A percentile compares a stretch with the other conserved stretches of the same genome.
Conservation (phyloP, 1,140 invertebrate genomes). For the Nylanderia fulva region DNA sequence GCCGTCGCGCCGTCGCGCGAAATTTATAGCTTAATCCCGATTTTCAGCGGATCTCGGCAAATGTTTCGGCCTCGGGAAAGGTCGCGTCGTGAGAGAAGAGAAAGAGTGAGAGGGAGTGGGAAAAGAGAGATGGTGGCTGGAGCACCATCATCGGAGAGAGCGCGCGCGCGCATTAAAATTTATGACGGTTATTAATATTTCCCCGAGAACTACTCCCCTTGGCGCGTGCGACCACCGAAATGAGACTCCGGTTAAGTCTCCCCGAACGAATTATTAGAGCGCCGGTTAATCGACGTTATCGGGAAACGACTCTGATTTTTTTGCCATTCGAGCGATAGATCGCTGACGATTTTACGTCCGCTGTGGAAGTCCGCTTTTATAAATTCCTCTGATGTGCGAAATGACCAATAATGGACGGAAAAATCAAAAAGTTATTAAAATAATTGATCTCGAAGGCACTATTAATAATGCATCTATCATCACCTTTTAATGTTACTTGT, state of each 20-base stretch:
- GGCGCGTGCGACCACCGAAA: slow-evolving; percentile 29
- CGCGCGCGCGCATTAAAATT: slow-evolving; percentile 63
- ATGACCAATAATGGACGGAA: too few relatives aligned
- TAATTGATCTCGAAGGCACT: background rate
- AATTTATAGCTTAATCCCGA: slow-evolving; percentile 65
- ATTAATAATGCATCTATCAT: background rate
- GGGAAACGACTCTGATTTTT: background rate
- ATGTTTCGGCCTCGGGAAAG: slow-evolving; percentile 19
- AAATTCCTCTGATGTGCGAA: background rate
- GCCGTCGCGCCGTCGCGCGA: slow-evolving; percentile 27
- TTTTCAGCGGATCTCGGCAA: slow-evolving; percentile 51
- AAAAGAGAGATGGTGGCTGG: background rate
- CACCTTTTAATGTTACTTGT: background rate
- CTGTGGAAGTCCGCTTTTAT: background rate
- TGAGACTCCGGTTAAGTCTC: slow-evolving; percentile 43
- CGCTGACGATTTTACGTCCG: background rate
- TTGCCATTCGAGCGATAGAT: background rate
- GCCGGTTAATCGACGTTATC: slow-evolving; percentile 44
- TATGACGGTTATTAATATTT: slow-evolving; percentile 73
- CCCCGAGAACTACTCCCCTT: slow-evolving; percentile 19
- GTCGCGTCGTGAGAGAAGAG: background rate
- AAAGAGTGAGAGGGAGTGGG: background rate
- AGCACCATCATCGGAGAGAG: background rate
- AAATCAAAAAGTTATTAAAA: background rate
- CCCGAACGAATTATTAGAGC: slow-evolving; percentile 56